Percentiles rank a stretch among this genome's conserved stretches.
Evolutionary conservation across 2,888 invertebrate genomes (phyloP).

Genomic region (Himalopsyche kuldschensis): DNA sequence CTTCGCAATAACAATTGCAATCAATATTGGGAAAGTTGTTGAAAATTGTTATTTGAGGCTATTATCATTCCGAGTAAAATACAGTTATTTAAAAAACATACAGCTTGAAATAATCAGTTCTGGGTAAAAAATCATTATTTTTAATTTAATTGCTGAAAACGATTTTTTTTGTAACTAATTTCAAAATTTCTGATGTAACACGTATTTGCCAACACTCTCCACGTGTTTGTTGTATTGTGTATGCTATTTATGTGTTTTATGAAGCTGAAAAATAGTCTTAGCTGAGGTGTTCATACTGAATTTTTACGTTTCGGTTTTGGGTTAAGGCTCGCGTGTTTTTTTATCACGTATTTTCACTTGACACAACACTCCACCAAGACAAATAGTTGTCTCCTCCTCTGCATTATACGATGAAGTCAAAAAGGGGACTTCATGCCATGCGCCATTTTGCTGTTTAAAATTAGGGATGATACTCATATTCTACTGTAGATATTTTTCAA

Average conservation of each 20-base stretch:
- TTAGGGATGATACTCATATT: neutral
- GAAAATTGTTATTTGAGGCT: no score
- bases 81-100: no score
- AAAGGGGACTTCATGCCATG: neutral
- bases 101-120: no score
- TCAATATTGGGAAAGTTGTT: no score
- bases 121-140: no score
- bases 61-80: no score
- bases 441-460: constrained; percentile 20
- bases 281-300: neutral
- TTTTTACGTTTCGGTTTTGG: neutral
- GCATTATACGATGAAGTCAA: constrained; percentile 20
- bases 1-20: no score
- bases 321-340: neutral
- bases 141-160: no score
- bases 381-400: constrained; percentile 20
- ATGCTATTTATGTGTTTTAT: neutral
- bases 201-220: neutral
- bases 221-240: neutral
- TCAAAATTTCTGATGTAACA: neutral
- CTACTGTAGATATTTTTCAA: no score
- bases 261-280: neutral
- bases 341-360: constrained; percentile 24
- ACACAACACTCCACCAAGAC: constrained; percentile 20
- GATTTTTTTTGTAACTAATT: no score